Evolutionary conservation across 2,888 invertebrate genomes (phyloP).

Genomic region (Thymelicus acteon): DNA sequence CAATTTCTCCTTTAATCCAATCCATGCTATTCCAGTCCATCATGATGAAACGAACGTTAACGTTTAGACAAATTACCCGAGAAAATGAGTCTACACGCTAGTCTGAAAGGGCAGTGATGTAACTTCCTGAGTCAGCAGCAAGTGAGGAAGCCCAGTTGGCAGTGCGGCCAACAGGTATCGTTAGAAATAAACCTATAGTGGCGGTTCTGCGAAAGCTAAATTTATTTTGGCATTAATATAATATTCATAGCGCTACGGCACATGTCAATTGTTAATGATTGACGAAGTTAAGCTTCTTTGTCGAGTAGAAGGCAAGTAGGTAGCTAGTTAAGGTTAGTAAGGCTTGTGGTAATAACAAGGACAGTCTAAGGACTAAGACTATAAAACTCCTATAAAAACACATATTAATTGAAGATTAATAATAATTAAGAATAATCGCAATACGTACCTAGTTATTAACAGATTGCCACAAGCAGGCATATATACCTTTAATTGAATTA

Average conservation of each 20-base stretch:
- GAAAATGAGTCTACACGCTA: conserved; percentile 40
- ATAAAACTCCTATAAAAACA: too few relatives aligned
- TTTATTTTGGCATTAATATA: conserved; percentile 37
- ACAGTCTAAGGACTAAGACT: too few relatives aligned
- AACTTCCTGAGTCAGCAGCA: conserved; percentile 59
- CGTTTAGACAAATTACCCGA: conserved; percentile 14
- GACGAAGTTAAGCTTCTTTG: not conserved
- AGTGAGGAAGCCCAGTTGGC: conserved; percentile 57
- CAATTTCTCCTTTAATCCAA: too few relatives aligned
- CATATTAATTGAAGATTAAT: too few relatives aligned
- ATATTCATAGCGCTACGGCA: conserved; percentile 2
- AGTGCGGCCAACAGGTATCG: conserved; percentile 47
- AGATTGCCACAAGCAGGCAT: too few relatives aligned
- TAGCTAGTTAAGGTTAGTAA: too few relatives aligned
- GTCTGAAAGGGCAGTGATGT: conserved; percentile 52
- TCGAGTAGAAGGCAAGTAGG: not conserved
- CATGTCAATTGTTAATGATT: not conserved
- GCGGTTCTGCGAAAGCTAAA: conserved; percentile 35
- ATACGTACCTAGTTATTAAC: too few relatives aligned
- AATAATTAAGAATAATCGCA: too few relatives aligned
- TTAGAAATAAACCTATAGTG: conserved; percentile 37
- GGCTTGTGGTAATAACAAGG: too few relatives aligned
- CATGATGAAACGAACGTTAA: too few relatives aligned
- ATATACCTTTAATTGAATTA: too few relatives aligned
- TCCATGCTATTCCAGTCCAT: too few relatives aligned